Conservation (phyloP, 2,797 vertebrate genomes). For the Alca torda region DNA sequence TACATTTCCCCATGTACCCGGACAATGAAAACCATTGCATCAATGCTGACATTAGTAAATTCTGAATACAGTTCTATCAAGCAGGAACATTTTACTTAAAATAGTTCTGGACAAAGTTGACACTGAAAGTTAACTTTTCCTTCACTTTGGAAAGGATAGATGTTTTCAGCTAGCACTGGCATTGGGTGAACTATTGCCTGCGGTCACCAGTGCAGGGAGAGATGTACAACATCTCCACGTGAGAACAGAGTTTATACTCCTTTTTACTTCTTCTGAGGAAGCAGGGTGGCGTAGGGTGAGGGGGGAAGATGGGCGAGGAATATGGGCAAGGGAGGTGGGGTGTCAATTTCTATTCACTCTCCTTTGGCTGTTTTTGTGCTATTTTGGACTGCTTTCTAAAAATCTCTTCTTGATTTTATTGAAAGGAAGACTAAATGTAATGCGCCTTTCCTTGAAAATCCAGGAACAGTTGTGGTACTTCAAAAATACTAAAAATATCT, state of each 20-base stretch:
- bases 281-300: conserved; percentile 6
- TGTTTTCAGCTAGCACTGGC: conserved; percentile 72
- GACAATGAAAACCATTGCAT: conserved; percentile 77
- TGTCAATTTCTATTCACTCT: conserved; percentile 74
- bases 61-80: conserved; percentile 79
- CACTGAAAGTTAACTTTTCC: conserved; percentile 74
- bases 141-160: conserved; percentile 67
- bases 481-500: conserved; percentile 87
- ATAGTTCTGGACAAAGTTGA: conserved; percentile 77
- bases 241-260: conserved; percentile 57
- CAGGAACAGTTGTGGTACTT: conserved; percentile 83
- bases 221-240: conserved; percentile 72
- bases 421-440: conserved; percentile 85
- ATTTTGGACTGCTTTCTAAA: conserved; percentile 79
- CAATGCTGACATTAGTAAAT: conserved; percentile 74
- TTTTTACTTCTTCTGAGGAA: conserved; percentile 63
- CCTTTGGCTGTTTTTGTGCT: conserved; percentile 83
- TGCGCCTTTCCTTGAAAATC: conserved; percentile 80
- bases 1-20: conserved; percentile 76
- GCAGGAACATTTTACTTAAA: conserved; percentile 78
- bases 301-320: neutral
- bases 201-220: conserved; percentile 68
- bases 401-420: conserved; percentile 75
- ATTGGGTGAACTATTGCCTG: conserved; percentile 67
- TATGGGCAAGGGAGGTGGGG: conserved; percentile 64